Percentiles rank a stretch among this genome's conserved stretches.
Evolutionary conservation across 2,888 invertebrate genomes (phyloP).

Genomic region (Nysson spinosus): DNA sequence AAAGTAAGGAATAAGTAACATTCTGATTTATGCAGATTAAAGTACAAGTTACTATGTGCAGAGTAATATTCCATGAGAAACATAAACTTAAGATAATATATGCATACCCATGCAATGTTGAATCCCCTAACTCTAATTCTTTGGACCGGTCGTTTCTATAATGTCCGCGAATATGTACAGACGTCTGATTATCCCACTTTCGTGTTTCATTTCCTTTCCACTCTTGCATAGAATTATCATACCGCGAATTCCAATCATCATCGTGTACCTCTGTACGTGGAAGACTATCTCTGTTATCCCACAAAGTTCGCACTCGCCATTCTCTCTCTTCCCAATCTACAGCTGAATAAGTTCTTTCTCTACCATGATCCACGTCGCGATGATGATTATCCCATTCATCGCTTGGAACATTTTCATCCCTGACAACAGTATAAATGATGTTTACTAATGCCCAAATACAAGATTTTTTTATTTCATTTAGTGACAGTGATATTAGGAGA

Average conservation of each 20-base stretch:
- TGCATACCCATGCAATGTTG: constrained; percentile 49
- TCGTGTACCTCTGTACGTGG: constrained; percentile 74
- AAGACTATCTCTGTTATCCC: constrained; percentile 73
- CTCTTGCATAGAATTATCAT: constrained; percentile 71
- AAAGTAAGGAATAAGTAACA: constrained; percentile 1
- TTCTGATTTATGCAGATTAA: constrained; percentile 1
- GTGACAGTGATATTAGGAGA: too few relatives aligned
- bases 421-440: constrained; percentile 33
- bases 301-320: constrained; percentile 71
- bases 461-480: neutral
- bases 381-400: constrained; percentile 75
- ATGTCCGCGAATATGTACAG: constrained; percentile 68
- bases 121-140: constrained; percentile 66
- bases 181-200: constrained; percentile 75
- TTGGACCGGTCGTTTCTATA: constrained; percentile 73
- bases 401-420: constrained; percentile 68
- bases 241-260: constrained; percentile 73
- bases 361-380: constrained; percentile 69
- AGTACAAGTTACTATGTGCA: too few relatives aligned
- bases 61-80: too few relatives aligned
- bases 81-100: neutral
- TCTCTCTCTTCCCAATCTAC: constrained; percentile 75
- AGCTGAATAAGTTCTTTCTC: constrained; percentile 65
- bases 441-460: neutral
- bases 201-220: constrained; percentile 73